Percentiles rank a stretch among this genome's conserved stretches.
Conservation (phyloP, 2,113 vertebrate species). For the Actinemys pallida region DNA sequence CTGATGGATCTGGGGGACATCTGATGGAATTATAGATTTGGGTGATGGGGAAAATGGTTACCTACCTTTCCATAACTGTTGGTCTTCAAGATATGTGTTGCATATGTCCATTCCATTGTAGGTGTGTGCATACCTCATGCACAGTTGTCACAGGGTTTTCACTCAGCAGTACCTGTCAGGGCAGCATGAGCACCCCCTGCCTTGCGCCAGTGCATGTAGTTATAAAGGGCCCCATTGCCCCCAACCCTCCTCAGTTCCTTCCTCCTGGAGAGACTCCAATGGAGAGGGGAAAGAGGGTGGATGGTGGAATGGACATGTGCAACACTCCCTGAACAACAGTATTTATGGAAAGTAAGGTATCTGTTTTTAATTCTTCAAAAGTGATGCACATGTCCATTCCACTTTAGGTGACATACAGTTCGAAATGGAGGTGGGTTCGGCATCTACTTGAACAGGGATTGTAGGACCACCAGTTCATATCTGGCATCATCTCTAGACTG, state of each 20-base stretch:
- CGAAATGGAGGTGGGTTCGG: neutral
- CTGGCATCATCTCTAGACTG: too few species aligned
- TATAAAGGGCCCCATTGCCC: neutral
- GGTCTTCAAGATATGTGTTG: neutral
- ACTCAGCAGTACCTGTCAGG: neutral
- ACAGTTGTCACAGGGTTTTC: neutral
- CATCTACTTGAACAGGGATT: neutral
- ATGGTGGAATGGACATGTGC: neutral
- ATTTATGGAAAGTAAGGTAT: neutral
- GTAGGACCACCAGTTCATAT: too few species aligned
- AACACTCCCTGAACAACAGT: neutral
- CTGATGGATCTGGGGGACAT: neutral
- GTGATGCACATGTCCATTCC: neutral
- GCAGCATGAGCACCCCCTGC: neutral
- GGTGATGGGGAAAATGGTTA: neutral
- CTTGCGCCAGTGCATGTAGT: neutral
- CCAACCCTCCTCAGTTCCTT: neutral
- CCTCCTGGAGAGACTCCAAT: neutral
- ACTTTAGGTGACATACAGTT: neutral
- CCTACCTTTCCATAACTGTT: neutral
- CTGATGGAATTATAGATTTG: accelerated
- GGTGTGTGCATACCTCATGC: neutral
- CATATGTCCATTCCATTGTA: neutral
- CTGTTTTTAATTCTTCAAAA: neutral
- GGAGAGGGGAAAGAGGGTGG: neutral